Evolutionary conservation across 1,140 invertebrate genomes (phyloP), one percentile per base, ranked within the genome.

Genomic region (Hycleus phaleratus): DNA sequence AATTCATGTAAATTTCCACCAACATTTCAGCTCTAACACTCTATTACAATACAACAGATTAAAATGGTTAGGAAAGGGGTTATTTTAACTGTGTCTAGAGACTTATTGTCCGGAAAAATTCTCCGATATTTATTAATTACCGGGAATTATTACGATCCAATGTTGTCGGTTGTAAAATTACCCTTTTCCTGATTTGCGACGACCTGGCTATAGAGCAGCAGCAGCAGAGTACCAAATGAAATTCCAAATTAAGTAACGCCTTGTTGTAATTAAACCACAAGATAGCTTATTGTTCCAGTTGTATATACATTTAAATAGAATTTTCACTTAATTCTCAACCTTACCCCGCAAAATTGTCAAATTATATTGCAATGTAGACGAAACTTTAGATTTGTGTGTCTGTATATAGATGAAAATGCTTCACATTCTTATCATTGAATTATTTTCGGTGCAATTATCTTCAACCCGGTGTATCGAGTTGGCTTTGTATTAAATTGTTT

Each of bases 131-230:
- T 18, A 18, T 18, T 18, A 18, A 18, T 18, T 18, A 18, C 18
- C 18, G 18, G 18, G 18, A 18, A 18, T 18, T 18, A 18, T 18
- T 18, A 18, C 18, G 18, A 18, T 18, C 18, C 18, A 18, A 18
- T 18, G 18, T 18, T 45, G 63, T 56, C 49, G 56, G 58, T 61
- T 57, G 50, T 65, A 60, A 67, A 71, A 69, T 69, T 69, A 66
- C 68, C 68, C 68, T 64, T 66, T 65, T 70, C 64, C 67, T 70
- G 70, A 72, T 71, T 72, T 70, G 70, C 70, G 69, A 18, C 18
- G 18, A 71, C 65, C 63, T 68, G 67, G 68, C 60, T 18, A 6
- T 39, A 39, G 38, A 39, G 10, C 38, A 39, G 18, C 18, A 18
- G 18, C 18, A 18, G 18, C 18, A 18, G 59, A 60, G 61, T 57